A percentile compares a stretch with the other conserved stretches of the same genome.
Conservation (phyloP, 2,113 vertebrate species). For the Xyrauchen texanus region DNA sequence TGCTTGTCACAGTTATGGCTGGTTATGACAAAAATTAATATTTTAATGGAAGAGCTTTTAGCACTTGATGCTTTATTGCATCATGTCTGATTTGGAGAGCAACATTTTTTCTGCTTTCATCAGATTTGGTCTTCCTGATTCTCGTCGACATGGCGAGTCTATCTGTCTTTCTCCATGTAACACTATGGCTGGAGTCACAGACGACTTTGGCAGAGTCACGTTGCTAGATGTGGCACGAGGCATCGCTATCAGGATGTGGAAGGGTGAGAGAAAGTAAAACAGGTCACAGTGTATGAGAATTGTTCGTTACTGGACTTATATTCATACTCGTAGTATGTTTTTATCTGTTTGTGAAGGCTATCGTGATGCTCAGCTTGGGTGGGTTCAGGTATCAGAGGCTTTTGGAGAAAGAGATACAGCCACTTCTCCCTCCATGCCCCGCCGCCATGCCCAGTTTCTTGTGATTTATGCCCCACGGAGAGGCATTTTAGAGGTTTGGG, state of each 20-base stretch:
- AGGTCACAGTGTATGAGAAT: background rate
- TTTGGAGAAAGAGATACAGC: slow-evolving; percentile 83
- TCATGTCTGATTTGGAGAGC: too few species aligned
- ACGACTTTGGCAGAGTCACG: slow-evolving; percentile 92
- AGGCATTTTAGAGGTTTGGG: slow-evolving; percentile 97
- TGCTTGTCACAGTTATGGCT: too few species aligned
- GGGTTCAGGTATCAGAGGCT: slow-evolving; percentile 91
- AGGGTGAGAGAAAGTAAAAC: slow-evolving; percentile 75
- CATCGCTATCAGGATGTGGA: slow-evolving; percentile 95
- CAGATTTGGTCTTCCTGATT: slow-evolving; percentile 96
- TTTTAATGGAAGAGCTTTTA: too few species aligned
- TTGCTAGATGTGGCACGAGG: slow-evolving; percentile 89
- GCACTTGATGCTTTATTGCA: too few species aligned
- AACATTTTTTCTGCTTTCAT: background rate
- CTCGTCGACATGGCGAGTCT: slow-evolving; percentile 90
- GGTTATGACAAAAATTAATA: too few species aligned
- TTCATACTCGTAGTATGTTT: too few species aligned
- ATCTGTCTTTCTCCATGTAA: slow-evolving; percentile 95
- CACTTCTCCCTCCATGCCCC: slow-evolving; percentile 75
- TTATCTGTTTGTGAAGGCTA: slow-evolving; percentile 78
- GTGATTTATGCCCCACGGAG: slow-evolving; percentile 93
- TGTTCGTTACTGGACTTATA: too few species aligned
- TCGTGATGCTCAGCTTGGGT: slow-evolving; percentile 91
- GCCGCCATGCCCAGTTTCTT: slow-evolving; percentile 88
- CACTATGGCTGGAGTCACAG: slow-evolving; percentile 92